Conservation (phyloP, 2,888 invertebrate species). For the Drosophila stalkeri region DNA sequence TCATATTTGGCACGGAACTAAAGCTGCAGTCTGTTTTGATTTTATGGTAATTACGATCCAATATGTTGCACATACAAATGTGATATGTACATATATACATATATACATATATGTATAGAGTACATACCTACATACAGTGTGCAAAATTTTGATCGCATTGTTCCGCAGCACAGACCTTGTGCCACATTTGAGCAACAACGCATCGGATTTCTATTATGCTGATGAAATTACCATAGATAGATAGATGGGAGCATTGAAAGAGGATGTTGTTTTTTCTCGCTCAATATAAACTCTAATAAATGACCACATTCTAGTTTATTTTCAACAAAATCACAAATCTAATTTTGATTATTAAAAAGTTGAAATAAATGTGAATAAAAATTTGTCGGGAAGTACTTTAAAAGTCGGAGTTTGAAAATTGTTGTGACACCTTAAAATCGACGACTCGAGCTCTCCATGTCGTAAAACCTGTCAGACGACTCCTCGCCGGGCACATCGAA, state of each 20-base stretch:
- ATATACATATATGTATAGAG: background rate
- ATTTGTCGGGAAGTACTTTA: background rate
- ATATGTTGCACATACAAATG: conserved; percentile 13
- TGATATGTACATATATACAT: background rate
- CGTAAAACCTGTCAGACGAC: conserved; percentile 10
- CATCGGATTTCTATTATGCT: conserved; percentile 30
- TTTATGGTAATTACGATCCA: conserved; percentile 50
- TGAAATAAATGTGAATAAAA: background rate
- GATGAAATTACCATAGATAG: conserved; percentile 20
- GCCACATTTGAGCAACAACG: conserved; percentile 45
- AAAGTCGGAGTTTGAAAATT: background rate
- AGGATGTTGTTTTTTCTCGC: background rate
- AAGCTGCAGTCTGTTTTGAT: conserved; percentile 32
- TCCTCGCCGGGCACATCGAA: conserved; percentile 1
- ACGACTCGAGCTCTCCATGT: conserved; percentile 10
- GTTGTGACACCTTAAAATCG: background rate
- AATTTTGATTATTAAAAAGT: conserved; percentile 1
- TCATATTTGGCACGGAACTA: conserved; percentile 60
- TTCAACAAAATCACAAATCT: background rate
- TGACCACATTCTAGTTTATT: background rate
- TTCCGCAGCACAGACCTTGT: conserved; percentile 61
- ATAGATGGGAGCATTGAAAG: background rate
- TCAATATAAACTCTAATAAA: background rate
- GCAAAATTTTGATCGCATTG: conserved; percentile 51
- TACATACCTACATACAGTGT: conserved; percentile 17